Base-by-base conservation (phyloP, 2,113 vertebrate species). In the Cyanocitta stelleri region DNA sequence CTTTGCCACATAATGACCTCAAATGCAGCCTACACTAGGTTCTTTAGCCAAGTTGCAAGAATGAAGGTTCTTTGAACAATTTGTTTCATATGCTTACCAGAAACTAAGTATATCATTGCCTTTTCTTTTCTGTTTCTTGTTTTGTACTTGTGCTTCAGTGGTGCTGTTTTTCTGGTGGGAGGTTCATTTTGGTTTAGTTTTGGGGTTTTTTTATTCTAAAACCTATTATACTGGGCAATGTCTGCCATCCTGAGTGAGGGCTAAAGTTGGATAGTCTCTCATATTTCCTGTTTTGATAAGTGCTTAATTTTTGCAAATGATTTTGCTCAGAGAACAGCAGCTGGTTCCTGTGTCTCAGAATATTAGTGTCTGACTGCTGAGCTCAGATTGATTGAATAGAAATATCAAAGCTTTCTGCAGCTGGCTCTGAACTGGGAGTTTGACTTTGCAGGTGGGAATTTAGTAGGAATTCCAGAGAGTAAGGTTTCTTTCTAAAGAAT, bases 121-220 rank as follows among this genome's bases (percentile, higher is more conserved):
- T 66, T 64, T 63, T 22, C 20, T 37, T 55, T 55, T 26, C 51
- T 44, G 2, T 30, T 79, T 63, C 11, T 44, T 21, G 1, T 86
- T 68, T 76, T 14, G 4, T 3, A 24, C 23, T 54, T 22, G 6
- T n/a, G 18, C 29, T 71, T 75, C 48, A 30, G 43, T 46, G 19
- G 17, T 41, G 26, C 27, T 74, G 39, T 14, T 74, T 46, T 64
- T 86, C 51, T 51, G 11, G 7, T 44, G 13, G 13, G 11, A 3
- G 2, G 2, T 2, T 44, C 0, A 0, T 11, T 55, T 49, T 8
- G 11, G 3, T 18, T 46, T 68, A 15, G 20, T 19, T 61, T 61
- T 10, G 19, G 15, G 13, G 1, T 1, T 13, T 29, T 48, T 51
- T 2, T 2, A 0, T 35, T 51, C 3, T 27, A 22, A 87, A 89